Base-by-base conservation (phyloP, 2,888 invertebrate genomes). In the Drosophila seclusa region DNA sequence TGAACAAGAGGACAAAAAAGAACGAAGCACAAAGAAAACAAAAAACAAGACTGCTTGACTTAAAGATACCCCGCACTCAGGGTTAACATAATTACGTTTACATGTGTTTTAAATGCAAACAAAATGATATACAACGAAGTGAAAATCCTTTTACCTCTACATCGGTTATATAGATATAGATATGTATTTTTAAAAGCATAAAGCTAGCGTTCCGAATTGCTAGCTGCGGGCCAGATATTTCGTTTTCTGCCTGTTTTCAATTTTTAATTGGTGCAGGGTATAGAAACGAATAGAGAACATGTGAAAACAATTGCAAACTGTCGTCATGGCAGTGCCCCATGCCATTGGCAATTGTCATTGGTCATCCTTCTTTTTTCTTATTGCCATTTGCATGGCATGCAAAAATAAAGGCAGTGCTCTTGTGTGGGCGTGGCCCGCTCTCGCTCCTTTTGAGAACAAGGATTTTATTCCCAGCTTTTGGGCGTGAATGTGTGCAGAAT, bases 251-350 rank as follows among this genome's bases (percentile, higher is more conserved):
- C 7, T 29, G n/a, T n/a, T 52, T 31, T 6, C n/a, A n/a, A 16
- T 42, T 40, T 21, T 18, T 18, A 18, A 21, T 57, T 13, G 6
- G 1, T 7, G 21, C 4, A 49, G 31, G 18, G 57, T 48, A 61
- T 34, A 36, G 18, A 58, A 63, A 49, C 52, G 64, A 55, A 70
- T 75, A 49, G 48, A 54, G 72, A 71, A 65, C 78, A 83, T 82
- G 75, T 77, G 78, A 86, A 80, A 74, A 83, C 84, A 83, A 87
- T 87, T 79, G 82, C 69, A 64, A 59, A 48, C 57, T 69, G 64
- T 65, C 61, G 61, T 67, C 61, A 64, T 50, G 64, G 63, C 71
- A 64, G 50, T 42, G 29, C 36, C 34, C 45, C 48, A 42, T 53
- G 58, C 59, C 63, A 42, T 42, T 63, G 57, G 42, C 63, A 60